Percentiles rank a stretch among this genome's conserved stretches.
Evolutionary conservation across 2,888 invertebrate species (phyloP).

Genomic region (Sarcophaga caerulescens): DNA sequence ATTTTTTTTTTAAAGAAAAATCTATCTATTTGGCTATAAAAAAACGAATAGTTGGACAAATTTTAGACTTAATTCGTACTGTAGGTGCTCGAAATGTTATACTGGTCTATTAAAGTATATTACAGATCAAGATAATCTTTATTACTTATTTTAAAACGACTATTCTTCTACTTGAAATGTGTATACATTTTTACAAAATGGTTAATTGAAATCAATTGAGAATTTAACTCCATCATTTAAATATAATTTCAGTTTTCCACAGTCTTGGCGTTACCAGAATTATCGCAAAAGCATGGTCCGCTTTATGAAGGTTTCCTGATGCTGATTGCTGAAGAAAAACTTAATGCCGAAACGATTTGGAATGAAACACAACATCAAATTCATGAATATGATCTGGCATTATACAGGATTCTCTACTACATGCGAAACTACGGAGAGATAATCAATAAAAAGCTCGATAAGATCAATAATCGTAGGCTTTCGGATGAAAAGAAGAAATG

Average conservation of each 20-base stretch:
- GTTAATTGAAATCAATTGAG: too few species aligned
- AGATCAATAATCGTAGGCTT: conserved; percentile 48
- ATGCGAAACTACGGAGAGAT: conserved; percentile 50
- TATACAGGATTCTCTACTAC: conserved; percentile 42
- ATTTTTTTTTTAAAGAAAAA: too few species aligned
- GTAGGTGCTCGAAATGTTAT: too few species aligned
- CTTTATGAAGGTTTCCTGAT: conserved; percentile 70
- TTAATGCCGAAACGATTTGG: conserved; percentile 61
- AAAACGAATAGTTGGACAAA: too few species aligned
- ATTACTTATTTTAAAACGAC: too few species aligned
- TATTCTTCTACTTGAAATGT: neutral
- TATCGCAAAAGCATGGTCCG: conserved; percentile 66
- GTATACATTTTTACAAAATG: too few species aligned
- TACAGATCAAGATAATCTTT: too few species aligned
- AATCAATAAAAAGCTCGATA: conserved; percentile 58
- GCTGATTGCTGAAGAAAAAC: conserved; percentile 64
- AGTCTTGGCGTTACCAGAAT: conserved; percentile 18
- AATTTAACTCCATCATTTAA: neutral
- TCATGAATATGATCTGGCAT: conserved; percentile 4
- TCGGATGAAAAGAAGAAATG: conserved; percentile 57
- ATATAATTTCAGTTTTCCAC: neutral
- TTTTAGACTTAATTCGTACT: too few species aligned
- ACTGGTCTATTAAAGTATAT: too few species aligned
- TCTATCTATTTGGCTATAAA: too few species aligned
- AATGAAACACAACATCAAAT: conserved; percentile 66